These are phyloP conservation scores for Anagyrus pseudococci DNA, from an alignment of 2,888 invertebrate genomes.

Conservation along the genomic window DNA sequence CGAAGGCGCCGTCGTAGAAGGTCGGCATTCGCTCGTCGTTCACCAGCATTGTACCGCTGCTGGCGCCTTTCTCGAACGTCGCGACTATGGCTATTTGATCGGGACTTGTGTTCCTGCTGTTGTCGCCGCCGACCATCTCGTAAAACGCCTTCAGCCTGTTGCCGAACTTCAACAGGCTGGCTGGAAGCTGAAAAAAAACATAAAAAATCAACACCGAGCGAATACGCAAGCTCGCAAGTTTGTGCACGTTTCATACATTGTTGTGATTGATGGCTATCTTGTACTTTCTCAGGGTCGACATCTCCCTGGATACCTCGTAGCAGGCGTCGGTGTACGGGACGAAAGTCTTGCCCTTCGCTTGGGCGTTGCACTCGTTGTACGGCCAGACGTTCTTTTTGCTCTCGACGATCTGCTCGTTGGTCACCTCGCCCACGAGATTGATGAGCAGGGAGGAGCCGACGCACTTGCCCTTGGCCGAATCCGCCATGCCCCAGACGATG, in stretches of 20 bases:
- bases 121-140: conserved; percentile 52
- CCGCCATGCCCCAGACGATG: conserved; percentile 50
- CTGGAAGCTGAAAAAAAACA: conserved; percentile 51
- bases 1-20: conserved; percentile 47
- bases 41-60: conserved; percentile 44
- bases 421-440: conserved; percentile 53
- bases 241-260: too few species aligned
- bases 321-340: conserved; percentile 55
- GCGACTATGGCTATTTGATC: conserved; percentile 48
- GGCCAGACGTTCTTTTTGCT: conserved; percentile 51
- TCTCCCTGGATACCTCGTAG: conserved; percentile 55
- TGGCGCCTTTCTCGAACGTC: conserved; percentile 51
- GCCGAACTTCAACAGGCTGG: conserved; percentile 44
- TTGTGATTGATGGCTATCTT: conserved; percentile 45
- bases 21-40: conserved; percentile 48
- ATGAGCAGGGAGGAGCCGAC: conserved; percentile 50
- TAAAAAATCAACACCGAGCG: too few species aligned
- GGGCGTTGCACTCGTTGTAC: conserved; percentile 50
- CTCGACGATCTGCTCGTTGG: conserved; percentile 47
- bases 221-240: too few species aligned
- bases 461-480: conserved; percentile 54
- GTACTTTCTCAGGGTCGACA: conserved; percentile 56
- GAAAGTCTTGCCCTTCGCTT: conserved; percentile 45
- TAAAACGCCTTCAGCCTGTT: conserved; percentile 51
- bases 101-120: conserved; percentile 38